A percentile compares a stretch with the other conserved stretches of the same genome.
Conservation (phyloP, 2,888 invertebrate genomes). For the Alviniconcha strummeri region DNA sequence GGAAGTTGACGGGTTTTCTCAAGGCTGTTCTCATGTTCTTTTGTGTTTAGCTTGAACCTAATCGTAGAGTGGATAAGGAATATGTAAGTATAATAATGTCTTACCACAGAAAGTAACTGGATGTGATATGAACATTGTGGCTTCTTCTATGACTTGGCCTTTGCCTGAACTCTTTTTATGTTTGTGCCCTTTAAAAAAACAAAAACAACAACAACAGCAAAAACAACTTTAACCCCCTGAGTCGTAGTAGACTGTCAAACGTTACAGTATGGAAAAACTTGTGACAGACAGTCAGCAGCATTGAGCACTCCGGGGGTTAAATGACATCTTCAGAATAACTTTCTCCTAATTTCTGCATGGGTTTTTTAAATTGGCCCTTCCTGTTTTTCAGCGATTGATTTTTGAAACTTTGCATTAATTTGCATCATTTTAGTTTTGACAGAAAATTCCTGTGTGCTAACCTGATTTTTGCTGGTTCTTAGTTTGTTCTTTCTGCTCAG, state of each 20-base stretch:
- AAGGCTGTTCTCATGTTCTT: too few relatives aligned
- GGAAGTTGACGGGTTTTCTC: neutral
- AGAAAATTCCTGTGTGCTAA: constrained; percentile 18
- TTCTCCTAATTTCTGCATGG: constrained; percentile 24
- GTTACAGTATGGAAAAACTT: neutral
- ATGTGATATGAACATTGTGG: constrained; percentile 29
- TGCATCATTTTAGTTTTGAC: constrained; percentile 14
- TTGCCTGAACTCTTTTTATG: constrained; percentile 26
- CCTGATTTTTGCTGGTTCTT: constrained; percentile 8
- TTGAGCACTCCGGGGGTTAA: constrained; percentile 27
- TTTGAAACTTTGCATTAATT: neutral
- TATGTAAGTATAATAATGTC: constrained; percentile 80
- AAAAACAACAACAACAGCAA: neutral
- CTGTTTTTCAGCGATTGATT: neutral
- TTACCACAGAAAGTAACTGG: neutral
- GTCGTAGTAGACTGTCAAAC: constrained; percentile 1
- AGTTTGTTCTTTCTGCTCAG: too few relatives aligned
- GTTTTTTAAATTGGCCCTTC: neutral
- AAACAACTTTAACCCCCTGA: constrained; percentile 16
- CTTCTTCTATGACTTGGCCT: constrained; percentile 22
- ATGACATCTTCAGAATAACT: neutral
- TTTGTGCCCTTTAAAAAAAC: neutral
- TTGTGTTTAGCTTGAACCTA: constrained; percentile 84
- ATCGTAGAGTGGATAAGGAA: constrained; percentile 86
- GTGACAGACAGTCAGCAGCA: too few relatives aligned